These are phyloP conservation scores for Cydia pomonella DNA, from an alignment of 1,140 invertebrate species.

Conservation along the genomic window DNA sequence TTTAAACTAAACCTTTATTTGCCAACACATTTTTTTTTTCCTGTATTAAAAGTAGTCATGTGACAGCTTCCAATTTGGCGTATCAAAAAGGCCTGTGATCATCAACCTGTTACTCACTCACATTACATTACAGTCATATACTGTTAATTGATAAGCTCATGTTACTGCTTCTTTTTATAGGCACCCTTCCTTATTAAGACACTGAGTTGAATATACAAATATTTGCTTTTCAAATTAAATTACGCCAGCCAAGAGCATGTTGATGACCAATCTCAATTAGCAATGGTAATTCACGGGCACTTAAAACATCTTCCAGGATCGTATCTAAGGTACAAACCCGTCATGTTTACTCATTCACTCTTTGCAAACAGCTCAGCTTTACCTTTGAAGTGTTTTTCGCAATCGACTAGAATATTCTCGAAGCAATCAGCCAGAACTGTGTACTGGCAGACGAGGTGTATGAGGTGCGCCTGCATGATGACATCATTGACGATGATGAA, in stretches of 20 bases:
- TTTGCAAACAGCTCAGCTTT: neutral
- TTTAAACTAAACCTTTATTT: no score
- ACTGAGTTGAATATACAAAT: conserved; percentile 2
- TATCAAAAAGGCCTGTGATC: neutral
- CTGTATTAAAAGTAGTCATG: no score
- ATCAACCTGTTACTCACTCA: neutral
- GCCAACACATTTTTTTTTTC: no score
- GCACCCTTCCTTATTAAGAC: neutral
- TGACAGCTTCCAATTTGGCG: neutral
- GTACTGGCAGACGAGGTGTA: conserved; percentile 67
- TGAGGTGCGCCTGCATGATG: conserved; percentile 60
- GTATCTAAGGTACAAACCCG: neutral
- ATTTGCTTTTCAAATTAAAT: conserved; percentile 1
- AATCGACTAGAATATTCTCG: conserved; percentile 59
- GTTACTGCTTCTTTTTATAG: neutral
- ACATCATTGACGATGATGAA: conserved; percentile 66
- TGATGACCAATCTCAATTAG: conserved; percentile 10
- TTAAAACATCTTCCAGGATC: neutral
- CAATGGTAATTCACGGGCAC: neutral
- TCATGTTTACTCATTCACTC: neutral
- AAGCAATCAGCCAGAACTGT: conserved; percentile 62
- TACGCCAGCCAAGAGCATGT: neutral
- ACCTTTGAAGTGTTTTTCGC: conserved; percentile 44
- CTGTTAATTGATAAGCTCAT: conserved; percentile 4
- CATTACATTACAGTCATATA: neutral